Percentiles rank a stretch among this genome's conserved stretches.
Evolutionary conservation across 2,797 vertebrate species (phyloP).

Genomic region (Megalops cyprinoides): DNA sequence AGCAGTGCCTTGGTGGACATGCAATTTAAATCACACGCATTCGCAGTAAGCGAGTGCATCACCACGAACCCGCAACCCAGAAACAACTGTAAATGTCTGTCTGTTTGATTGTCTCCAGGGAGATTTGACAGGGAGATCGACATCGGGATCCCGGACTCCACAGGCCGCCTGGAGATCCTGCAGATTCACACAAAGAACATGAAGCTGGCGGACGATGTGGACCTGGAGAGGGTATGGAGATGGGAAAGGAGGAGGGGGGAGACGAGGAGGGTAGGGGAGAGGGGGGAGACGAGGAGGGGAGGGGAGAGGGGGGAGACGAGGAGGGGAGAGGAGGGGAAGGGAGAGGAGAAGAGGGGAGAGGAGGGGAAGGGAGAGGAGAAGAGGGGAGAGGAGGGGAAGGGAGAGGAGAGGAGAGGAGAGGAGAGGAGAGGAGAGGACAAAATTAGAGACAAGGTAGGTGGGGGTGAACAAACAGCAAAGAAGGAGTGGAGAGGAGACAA

Average conservation of each 20-base stretch:
- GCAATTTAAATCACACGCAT: too few relatives aligned
- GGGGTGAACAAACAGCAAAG: background rate
- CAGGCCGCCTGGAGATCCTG: slow-evolving; percentile 60
- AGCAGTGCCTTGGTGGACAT: too few relatives aligned
- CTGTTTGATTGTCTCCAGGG: slow-evolving; percentile 38
- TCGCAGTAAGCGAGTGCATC: background rate
- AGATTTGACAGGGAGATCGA: slow-evolving; percentile 64
- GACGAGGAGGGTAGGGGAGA: background rate
- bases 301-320: background rate
- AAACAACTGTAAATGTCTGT: too few relatives aligned
- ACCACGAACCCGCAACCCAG: too few relatives aligned
- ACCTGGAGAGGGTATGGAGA: slow-evolving; percentile 55
- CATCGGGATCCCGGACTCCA: slow-evolving; percentile 63
- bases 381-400: background rate
- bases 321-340: background rate
- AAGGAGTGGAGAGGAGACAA: background rate
- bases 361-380: background rate
- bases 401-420: too few relatives aligned
- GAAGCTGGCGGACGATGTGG: slow-evolving; percentile 60
- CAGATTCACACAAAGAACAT: slow-evolving; percentile 67
- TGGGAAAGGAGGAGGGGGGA: too few relatives aligned
- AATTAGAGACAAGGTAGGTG: background rate
- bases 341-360: background rate
- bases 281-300: too few relatives aligned
- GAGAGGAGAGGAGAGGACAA: background rate